Conservation (phyloP, 2,797 vertebrate genomes). For the Triplophysa bombifrons region DNA sequence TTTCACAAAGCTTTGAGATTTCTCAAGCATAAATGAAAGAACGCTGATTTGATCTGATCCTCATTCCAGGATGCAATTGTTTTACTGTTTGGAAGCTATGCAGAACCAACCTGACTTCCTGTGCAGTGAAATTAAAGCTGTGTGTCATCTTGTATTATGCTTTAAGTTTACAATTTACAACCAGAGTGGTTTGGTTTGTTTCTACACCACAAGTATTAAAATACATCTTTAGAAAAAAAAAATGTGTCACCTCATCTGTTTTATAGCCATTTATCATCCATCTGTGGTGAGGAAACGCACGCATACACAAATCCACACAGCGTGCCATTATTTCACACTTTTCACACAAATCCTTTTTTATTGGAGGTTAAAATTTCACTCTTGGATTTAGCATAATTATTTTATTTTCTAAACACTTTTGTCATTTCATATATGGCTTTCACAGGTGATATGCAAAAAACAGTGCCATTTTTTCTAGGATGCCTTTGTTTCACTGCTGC, state of each 20-base stretch:
- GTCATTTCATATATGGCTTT: neutral
- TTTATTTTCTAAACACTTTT: constrained; percentile 15
- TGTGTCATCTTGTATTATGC: constrained; percentile 61
- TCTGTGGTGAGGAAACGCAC: constrained; percentile 42
- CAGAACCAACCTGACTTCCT: constrained; percentile 67
- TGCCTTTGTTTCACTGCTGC: constrained; percentile 5
- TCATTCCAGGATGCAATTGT: constrained; percentile 66
- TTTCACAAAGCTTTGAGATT: constrained; percentile 68
- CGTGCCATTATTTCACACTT: constrained; percentile 3
- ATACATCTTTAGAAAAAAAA: constrained; percentile 46
- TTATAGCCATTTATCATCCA: constrained; percentile 32
- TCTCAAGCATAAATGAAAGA: constrained; percentile 69
- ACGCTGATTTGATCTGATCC: constrained; percentile 70
- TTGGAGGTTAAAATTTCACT: constrained; percentile 10
- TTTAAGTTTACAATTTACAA: constrained; percentile 65
- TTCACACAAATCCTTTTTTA: constrained; percentile 29
- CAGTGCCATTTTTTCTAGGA: constrained; percentile 5
- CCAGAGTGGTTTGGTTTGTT: constrained; percentile 57
- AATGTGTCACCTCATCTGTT: constrained; percentile 47
- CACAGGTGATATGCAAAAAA: constrained; percentile 23
- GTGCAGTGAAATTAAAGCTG: constrained; percentile 71
- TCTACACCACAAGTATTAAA: constrained; percentile 60
- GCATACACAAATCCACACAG: constrained; percentile 18
- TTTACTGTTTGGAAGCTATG: constrained; percentile 70
- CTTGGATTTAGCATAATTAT: constrained; percentile 14